Conservation (phyloP, 2,113 vertebrate species). For the Delphinus delphis region DNA sequence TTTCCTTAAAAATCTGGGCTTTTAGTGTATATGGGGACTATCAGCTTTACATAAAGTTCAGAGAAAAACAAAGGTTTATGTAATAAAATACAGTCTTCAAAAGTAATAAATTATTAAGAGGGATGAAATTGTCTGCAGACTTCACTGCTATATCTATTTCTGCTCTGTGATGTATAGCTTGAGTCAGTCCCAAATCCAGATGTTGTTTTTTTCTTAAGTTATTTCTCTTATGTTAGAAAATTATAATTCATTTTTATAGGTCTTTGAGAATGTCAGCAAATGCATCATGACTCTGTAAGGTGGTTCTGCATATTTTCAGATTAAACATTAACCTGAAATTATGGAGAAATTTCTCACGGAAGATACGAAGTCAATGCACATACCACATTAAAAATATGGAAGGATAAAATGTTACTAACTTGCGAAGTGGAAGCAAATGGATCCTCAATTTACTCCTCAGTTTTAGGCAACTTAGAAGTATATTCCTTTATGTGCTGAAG, state of each 20-base stretch:
- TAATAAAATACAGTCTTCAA: constrained; percentile 21
- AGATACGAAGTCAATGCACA: background rate
- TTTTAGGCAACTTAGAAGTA: background rate
- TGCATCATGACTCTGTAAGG: background rate
- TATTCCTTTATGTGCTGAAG: background rate
- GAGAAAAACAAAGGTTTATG: background rate
- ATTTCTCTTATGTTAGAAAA: constrained; percentile 30
- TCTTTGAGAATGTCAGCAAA: background rate
- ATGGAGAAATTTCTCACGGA: background rate
- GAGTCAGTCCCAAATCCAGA: background rate
- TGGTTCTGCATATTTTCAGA: constrained; percentile 20
- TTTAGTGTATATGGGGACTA: background rate
- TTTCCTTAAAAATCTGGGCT: constrained; percentile 11
- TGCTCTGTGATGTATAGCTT: background rate
- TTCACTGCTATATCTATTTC: background rate
- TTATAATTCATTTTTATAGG: background rate
- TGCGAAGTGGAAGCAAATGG: background rate
- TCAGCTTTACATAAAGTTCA: background rate
- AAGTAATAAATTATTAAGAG: constrained; percentile 13
- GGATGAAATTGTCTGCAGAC: background rate
- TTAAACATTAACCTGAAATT: constrained; percentile 28
- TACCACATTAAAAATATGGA: background rate
- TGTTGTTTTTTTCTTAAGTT: background rate
- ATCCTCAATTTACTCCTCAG: background rate
- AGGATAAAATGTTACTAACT: background rate